A percentile compares a stretch with the other conserved stretches of the same genome.
Evolutionary conservation across 2,888 invertebrate species (phyloP).

Genomic region (Myathropa florea): DNA sequence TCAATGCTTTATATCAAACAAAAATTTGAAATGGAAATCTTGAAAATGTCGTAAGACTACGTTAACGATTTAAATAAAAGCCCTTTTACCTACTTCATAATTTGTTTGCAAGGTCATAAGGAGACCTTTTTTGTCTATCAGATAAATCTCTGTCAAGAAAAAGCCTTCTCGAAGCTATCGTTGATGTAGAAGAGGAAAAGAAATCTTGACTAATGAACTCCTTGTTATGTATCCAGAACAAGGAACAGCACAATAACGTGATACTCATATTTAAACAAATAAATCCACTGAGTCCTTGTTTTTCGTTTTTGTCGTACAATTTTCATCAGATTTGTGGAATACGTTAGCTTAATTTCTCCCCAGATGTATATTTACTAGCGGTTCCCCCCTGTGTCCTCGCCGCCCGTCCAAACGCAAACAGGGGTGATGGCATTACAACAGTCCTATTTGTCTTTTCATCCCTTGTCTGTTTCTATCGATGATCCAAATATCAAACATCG

Average conservation of each 20-base stretch:
- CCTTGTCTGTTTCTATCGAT: conserved; percentile 55
- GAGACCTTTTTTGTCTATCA: conserved; percentile 39
- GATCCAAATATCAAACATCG: conserved; percentile 66
- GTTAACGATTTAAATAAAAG: conserved; percentile 20
- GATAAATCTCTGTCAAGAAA: conserved; percentile 48
- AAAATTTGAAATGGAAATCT: conserved; percentile 16
- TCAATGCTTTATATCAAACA: neutral
- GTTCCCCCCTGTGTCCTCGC: conserved; percentile 7
- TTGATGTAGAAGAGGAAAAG: conserved; percentile 22
- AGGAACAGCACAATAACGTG: conserved; percentile 48
- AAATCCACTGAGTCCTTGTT: conserved; percentile 44
- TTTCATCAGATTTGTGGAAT: conserved; percentile 54
- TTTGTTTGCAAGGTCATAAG: conserved; percentile 35
- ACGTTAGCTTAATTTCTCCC: conserved; percentile 62
- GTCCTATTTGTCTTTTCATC: conserved; percentile 47
- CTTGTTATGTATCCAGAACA: conserved; percentile 44
- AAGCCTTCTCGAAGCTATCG: conserved; percentile 29
- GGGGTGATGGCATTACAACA: conserved; percentile 56
- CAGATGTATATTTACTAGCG: conserved; percentile 59
- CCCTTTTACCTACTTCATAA: conserved; percentile 20
- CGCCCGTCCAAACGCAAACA: neutral
- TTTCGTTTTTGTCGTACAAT: conserved; percentile 16
- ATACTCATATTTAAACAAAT: conserved; percentile 59
- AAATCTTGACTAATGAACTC: conserved; percentile 60
- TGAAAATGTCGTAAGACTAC: conserved; percentile 13